Base-by-base conservation (phyloP, 2,113 vertebrate genomes). In the Cyanoliseus patagonus region DNA sequence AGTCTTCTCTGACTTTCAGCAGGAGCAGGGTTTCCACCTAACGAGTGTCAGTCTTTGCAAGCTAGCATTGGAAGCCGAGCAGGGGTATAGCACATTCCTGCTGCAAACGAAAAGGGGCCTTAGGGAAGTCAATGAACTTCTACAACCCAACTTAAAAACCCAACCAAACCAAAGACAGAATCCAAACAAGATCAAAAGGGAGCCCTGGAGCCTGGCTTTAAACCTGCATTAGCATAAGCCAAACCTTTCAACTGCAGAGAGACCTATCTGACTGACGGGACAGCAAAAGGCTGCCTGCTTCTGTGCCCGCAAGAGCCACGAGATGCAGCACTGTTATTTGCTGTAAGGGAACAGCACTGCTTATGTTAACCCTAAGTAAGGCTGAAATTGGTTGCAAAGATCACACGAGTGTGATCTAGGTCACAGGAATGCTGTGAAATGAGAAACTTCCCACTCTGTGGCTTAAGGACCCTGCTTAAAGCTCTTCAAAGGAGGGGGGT, bases 361-460 rank as follows among this genome's bases (percentile, higher is more conserved):
- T 83, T 19, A 41, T 12, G 13, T 12, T 4, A 31, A 6, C 30
- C 39, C 30, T 41, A 7, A 2, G 2, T 3, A 17, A 74, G 47
- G 7, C 73, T 76, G 59, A 11, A 52, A 10, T 25, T 39, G 68
- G 35, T 44, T 51, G 41, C 55, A 41, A 8, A 37, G 66, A 24
- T 4, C 42, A 49, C 2, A 0, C 4, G 5, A 11, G 10, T 1
- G 18, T 6, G 27, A 18, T 7, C 22, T 5, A 30, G 62, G 63
- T 2, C 53, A 41, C 51, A 49, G 15, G 24, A 12, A 3, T 2
- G 31, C 39, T 44, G 31, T 4, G 1, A 31, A 53, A 61, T 1
- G n/a, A 88, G 35, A 22, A 79, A 9, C 72, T 41, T 25, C 3
- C 28, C 68, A 51, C 15, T 1, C 62, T 14, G 47, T 76, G 69